A percentile compares a stretch with the other conserved stretches of the same genome.
These are phyloP conservation scores for Epizoanthus fatuus DNA, from an alignment of 92 coral and sea anemone species.

Conservation along the genomic window DNA sequence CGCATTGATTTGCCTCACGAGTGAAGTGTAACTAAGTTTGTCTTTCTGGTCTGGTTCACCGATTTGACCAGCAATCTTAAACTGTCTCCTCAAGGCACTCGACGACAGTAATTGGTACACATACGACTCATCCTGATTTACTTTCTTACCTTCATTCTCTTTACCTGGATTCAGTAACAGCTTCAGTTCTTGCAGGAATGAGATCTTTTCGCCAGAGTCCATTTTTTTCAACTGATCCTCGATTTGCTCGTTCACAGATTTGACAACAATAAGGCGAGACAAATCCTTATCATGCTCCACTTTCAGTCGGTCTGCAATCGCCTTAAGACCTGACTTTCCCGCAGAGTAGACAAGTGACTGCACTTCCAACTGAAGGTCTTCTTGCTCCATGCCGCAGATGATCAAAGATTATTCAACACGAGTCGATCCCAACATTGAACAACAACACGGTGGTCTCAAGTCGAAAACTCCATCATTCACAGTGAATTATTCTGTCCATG, in stretches of 20 bases:
- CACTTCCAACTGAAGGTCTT: slow-evolving; percentile 7
- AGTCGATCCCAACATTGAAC: background rate
- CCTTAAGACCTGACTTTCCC: background rate
- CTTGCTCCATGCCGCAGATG: background rate
- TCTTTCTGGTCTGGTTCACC: slow-evolving; percentile 69
- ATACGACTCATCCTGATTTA: slow-evolving; percentile 13
- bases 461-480: slow-evolving; percentile 8
- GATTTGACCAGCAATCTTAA: slow-evolving; percentile 60
- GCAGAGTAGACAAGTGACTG: background rate
- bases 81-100: slow-evolving; percentile 47
- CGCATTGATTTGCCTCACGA: slow-evolving; percentile 72
- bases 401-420: background rate
- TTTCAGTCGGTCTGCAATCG: slow-evolving; percentile 14
- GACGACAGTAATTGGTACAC: slow-evolving; percentile 23
- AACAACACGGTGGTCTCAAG: slow-evolving; percentile 3
- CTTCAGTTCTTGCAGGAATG: slow-evolving; percentile 24
- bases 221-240: slow-evolving; percentile 6
- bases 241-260: slow-evolving; percentile 1
- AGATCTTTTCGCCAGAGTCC: background rate
- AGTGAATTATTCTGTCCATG: background rate
- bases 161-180: background rate
- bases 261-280: background rate
- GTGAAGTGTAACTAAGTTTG: slow-evolving; percentile 64
- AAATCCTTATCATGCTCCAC: slow-evolving; percentile 11
- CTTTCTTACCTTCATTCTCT: slow-evolving; percentile 15